Base-by-base conservation (phyloP, 2,888 invertebrate species). In the Lasius platythorax region DNA sequence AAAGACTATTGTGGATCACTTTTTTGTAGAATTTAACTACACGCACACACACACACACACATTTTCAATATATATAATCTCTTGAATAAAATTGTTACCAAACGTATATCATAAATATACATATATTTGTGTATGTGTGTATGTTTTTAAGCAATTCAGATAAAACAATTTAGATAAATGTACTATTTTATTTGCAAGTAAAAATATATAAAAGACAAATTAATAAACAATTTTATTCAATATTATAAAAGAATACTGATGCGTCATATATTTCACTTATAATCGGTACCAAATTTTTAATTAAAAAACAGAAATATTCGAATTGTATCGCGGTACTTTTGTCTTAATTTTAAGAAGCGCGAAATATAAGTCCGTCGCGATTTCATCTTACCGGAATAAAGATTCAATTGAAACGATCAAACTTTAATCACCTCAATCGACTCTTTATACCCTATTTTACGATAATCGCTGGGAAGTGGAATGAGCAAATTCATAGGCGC, bases 391-490 rank as follows among this genome's bases (percentile, higher is more conserved):
- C 8, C 75, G 18, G 64, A 50, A 50, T 18, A 28, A 66, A 28
- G 37, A 66, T 66, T 76, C 43, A 37, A 50, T 50, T 23, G 46
- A 46, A 33, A 67, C 23, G 50, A 66, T 66, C 67, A 30, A 30
- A 23, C 66, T 76, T 75, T 64, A 64, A 64, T 75, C 75, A 28
- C 37, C 64, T 9, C 28, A 30, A 66, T 66, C 67, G 18, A 37
- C 50, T 23, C 23, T 37, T 66, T 23, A 18, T 1, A 12, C 33
- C 11, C 28, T 37, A 18, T 53, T 66, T 76, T 53, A 66, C 15
- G 12, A 8, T 33, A 43, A 74, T 64, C 46, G 30, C 46, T 18
- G 68, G 12, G 9, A 53, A 23, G 18, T 33, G 15, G 33, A 23
- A 33, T 6, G 40, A 58, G 40, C 11, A 8, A 40, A 23, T 66